Base-by-base conservation (phyloP, 2,113 vertebrate genomes). In the Albula glossodonta region DNA sequence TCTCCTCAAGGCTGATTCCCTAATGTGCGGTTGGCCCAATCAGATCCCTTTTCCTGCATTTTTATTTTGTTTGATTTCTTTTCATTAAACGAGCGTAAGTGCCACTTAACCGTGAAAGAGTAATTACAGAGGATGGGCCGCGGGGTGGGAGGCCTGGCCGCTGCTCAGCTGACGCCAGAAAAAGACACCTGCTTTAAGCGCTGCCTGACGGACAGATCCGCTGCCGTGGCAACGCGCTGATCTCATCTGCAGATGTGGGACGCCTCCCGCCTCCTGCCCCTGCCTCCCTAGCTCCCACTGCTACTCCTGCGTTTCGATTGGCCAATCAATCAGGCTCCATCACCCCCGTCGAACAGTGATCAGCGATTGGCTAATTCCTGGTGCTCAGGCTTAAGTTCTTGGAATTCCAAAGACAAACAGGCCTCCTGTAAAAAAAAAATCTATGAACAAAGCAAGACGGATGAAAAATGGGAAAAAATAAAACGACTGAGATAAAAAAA, bases 331-430 rank as follows among this genome's bases (percentile, higher is more conserved):
- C 82, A 82, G 80, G 51, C 13, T 11, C 81, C 12, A 86, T 74
- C 85, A 49, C 53, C 84, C 53, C 84, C n/a, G 15, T 10, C 49
- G 82, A 84, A 70, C 78, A 49, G 66, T 9, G 78, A 83, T 85
- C 49, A 82, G 82, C 80, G 78, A 83, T 85, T 31, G 78, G 82
- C 80, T 88, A 12, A 82, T 82, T 86, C 85, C 31, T 3, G 51
- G 51, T 56, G 63, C 63, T 82, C 49, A 48, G n/a, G 31, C n/a
- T 19, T 41, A 12, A 63, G 83, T 60, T 63, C 77, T 57, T 48
- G 56, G 49, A 86, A 70, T 74, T 77, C 80, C 25, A 15, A 41
- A 60, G 63, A 82, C 57, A 86, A 81, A 82, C 22, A 51, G 50
- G 8, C 80, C 60, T 57, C 57, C 50, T 19, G 3, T 17, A 7